phyloP scores from a whole-genome alignment of 2,113 vertebrate species.

The Desmodus rotundus region DNA sequence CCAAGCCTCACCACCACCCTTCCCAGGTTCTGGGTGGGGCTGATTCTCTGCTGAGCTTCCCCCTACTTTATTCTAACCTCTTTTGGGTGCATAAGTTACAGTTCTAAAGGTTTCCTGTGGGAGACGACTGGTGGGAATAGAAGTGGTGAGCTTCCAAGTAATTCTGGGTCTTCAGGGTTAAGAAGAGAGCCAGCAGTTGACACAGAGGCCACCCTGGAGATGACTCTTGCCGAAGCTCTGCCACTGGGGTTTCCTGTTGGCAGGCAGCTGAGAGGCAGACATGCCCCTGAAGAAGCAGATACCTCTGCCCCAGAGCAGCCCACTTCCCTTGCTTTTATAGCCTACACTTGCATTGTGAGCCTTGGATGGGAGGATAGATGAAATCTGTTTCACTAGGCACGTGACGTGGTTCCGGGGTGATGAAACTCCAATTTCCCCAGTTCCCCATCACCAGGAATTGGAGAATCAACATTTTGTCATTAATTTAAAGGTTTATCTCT shows the following conservation, averaged over 20 bases:
- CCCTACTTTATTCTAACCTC: not conserved
- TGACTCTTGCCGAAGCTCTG: not conserved
- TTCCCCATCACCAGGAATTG: not conserved
- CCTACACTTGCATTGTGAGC: not conserved
- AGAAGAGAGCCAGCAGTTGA: not conserved
- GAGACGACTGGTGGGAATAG: not conserved
- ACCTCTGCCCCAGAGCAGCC: not conserved
- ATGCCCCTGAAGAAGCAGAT: not conserved
- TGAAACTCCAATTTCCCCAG: not conserved
- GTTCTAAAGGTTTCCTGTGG: not conserved
- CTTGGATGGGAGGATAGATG: not conserved
- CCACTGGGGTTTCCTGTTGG: not conserved
- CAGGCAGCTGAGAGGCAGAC: not conserved
- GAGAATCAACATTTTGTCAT: not conserved
- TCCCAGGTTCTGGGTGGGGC: not conserved
- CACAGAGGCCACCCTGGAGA: not conserved
- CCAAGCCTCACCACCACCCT: not conserved
- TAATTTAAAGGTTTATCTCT: not conserved
- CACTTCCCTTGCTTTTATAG: not conserved
- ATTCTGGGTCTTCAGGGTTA: not conserved
- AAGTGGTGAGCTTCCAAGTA: not conserved
- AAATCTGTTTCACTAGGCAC: not conserved
- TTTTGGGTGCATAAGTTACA: fast-evolving
- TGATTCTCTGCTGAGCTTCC: not conserved
- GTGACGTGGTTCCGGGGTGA: not conserved